Evolutionary conservation across 2,113 vertebrate species (phyloP).

Genomic region (Lasiurus cinereus): DNA sequence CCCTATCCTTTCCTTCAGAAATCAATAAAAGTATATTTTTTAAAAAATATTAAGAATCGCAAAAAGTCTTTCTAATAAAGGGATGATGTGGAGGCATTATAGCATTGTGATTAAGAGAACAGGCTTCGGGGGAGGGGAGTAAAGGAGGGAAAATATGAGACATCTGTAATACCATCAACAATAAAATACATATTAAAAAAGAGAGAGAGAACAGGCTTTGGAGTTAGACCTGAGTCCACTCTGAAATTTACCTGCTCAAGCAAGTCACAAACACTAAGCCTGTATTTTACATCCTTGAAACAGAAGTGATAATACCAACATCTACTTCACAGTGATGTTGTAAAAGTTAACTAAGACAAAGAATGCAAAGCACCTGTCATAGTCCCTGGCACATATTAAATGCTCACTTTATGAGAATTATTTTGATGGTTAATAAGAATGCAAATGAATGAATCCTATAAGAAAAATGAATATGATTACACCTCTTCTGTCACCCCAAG

Average conservation of each 20-base stretch:
- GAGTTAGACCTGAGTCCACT: background rate
- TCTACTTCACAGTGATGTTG: background rate
- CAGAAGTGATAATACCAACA: conserved; percentile 15
- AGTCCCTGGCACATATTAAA: background rate
- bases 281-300: conserved; percentile 29
- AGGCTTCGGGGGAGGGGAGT: background rate
- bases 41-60: background rate
- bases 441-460: background rate
- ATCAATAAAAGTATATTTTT: too few species aligned
- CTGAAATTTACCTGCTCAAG: conserved; percentile 42
- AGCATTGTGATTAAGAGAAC: background rate
- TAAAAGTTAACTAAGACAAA: conserved; percentile 52
- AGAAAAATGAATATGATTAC: conserved; percentile 39
- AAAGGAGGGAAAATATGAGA: too few species aligned
- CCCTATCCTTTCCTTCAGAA: too few species aligned
- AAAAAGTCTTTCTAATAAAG: conserved; percentile 18
- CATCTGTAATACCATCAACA: too few species aligned
- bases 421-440: conserved; percentile 47
- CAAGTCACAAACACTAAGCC: background rate
- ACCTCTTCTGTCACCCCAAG: conserved; percentile 31
- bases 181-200: too few species aligned
- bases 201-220: background rate
- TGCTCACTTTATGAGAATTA: background rate
- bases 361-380: background rate
- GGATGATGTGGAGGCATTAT: background rate